phyloP scores from a whole-genome alignment of 2,113 vertebrate species.

The Eptesicus fuscus region DNA sequence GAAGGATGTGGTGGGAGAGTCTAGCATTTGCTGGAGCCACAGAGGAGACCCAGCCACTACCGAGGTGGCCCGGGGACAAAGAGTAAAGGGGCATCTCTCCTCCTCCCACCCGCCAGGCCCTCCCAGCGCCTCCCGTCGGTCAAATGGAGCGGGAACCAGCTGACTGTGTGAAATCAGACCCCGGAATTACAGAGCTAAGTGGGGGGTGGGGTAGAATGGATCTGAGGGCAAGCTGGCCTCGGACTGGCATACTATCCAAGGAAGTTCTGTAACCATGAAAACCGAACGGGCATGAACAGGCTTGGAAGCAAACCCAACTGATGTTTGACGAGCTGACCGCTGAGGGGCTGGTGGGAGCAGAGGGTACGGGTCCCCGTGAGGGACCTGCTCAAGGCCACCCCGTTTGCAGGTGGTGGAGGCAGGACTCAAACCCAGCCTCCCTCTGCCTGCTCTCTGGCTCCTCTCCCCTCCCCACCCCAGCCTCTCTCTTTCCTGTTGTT shows the following conservation, averaged over 20 bases:
- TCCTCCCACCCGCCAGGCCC: neutral
- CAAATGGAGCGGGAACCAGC: neutral
- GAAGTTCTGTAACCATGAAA: neutral
- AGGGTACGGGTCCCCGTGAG: neutral
- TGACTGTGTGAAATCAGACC: neutral
- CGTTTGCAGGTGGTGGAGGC: neutral
- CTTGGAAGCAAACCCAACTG: neutral
- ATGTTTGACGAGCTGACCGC: neutral
- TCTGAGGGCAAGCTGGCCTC: neutral
- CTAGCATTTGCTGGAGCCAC: neutral
- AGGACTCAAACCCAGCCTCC: neutral
- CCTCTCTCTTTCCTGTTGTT: slow-evolving; percentile 46
- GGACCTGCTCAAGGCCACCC: neutral
- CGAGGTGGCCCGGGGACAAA: neutral
- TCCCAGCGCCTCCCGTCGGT: neutral
- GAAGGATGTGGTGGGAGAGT: neutral
- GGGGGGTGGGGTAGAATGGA: neutral
- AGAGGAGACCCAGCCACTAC: neutral
- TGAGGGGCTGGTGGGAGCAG: neutral
- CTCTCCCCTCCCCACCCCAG: neutral
- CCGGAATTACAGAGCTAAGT: neutral
- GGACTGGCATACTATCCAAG: neutral
- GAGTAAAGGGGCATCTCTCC: neutral
- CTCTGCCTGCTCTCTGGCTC: neutral
- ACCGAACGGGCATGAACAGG: neutral